Percentiles rank a stretch among this genome's conserved stretches.
Conservation (phyloP, 2,113 vertebrate genomes). For the Pachycephala philippinensis region DNA sequence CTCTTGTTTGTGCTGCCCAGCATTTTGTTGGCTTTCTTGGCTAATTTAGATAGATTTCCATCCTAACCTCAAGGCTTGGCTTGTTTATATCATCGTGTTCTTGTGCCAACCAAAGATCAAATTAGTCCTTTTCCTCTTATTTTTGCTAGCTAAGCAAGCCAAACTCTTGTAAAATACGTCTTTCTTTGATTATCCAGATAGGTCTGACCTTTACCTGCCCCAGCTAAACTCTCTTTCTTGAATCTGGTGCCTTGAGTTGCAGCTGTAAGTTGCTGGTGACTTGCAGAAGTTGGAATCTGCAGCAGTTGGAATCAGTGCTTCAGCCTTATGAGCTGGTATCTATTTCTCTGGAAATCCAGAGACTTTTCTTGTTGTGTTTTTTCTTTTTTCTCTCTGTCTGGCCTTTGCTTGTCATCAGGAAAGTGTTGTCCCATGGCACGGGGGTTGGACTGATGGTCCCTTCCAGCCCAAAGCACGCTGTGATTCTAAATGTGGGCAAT, state of each 20-base stretch:
- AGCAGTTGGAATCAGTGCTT: neutral
- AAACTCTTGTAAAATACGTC: neutral
- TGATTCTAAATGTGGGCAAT: neutral
- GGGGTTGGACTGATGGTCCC: neutral
- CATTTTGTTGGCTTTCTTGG: neutral
- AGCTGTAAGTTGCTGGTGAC: neutral
- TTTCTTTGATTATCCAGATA: neutral
- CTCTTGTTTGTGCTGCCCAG: neutral
- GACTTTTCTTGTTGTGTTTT: neutral
- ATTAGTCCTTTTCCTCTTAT: neutral
- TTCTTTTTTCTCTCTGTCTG: neutral
- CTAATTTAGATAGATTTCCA: neutral
- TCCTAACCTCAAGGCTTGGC: neutral
- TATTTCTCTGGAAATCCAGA: neutral
- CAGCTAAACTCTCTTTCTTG: neutral
- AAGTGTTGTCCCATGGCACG: rapidly evolving
- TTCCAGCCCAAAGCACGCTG: neutral
- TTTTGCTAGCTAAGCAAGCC: neutral
- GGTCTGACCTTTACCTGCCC: neutral
- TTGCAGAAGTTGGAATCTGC: neutral
- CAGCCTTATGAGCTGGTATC: neutral
- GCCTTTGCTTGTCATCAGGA: neutral
- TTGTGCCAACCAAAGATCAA: neutral
- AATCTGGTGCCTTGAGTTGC: neutral
- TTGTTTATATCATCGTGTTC: neutral